phyloP scores from a whole-genome alignment of 2,888 invertebrate genomes.

The Abrostola triplasia region DNA sequence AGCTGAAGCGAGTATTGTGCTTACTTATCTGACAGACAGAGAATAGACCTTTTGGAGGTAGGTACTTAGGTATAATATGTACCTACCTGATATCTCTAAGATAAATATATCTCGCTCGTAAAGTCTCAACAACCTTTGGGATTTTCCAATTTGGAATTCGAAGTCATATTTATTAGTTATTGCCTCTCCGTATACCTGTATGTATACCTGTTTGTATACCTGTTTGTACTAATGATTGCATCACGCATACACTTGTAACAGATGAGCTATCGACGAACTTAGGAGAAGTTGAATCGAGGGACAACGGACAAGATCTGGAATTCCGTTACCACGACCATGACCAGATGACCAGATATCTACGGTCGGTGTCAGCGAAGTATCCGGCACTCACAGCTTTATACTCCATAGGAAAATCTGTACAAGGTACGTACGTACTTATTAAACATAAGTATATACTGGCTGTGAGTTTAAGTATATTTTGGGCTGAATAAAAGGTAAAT shows the following conservation, averaged over 20 bases:
- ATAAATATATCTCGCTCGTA: background rate
- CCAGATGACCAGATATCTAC: conserved; percentile 94
- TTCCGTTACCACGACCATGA: conserved; percentile 96
- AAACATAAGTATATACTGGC: background rate
- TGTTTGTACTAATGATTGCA: conserved; percentile 2
- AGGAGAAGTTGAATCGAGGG: conserved; percentile 77
- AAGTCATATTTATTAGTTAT: background rate
- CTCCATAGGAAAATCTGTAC: conserved; percentile 97
- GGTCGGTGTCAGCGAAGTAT: conserved; percentile 93
- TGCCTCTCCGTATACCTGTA: background rate
- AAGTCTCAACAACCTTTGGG: background rate
- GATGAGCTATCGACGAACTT: conserved; percentile 72
- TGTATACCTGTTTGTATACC: background rate
- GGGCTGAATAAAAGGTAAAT: background rate
- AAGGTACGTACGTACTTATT: conserved; percentile 89
- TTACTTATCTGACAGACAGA: too few species aligned
- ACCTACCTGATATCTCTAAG: too few species aligned
- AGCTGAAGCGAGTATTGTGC: too few species aligned
- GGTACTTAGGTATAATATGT: too few species aligned
- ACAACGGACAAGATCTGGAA: conserved; percentile 87
- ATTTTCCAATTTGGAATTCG: conserved; percentile 9
- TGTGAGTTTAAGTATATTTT: background rate
- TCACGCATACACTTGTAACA: conserved; percentile 43
- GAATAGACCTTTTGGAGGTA: too few species aligned
- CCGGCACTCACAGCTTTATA: conserved; percentile 96